phyloP scores from a whole-genome alignment of 2,797 vertebrate species.

The Galago senegalensis region DNA sequence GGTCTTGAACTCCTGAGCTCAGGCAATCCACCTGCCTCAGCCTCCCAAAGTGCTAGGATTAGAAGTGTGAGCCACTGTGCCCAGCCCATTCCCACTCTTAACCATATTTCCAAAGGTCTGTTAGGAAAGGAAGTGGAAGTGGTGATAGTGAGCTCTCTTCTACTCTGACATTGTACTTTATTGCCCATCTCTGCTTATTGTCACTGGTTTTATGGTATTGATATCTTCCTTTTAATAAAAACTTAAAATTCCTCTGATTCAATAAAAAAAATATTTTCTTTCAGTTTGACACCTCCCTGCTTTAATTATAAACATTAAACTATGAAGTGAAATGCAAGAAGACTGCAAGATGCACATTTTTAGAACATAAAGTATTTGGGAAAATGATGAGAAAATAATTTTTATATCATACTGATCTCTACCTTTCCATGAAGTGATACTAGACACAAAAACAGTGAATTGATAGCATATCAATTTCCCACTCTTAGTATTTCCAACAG shows the following conservation, averaged over 20 bases:
- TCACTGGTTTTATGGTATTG: background rate
- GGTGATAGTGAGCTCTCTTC: background rate
- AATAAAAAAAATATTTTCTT: background rate
- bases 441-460: constrained; percentile 16
- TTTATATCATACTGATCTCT: constrained; percentile 26
- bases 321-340: constrained; percentile 7
- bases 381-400: constrained; percentile 39
- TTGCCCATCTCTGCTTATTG: background rate
- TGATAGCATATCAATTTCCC: background rate
- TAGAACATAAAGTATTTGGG: constrained; percentile 33
- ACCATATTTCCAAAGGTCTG: constrained; percentile 23
- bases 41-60: too few relatives aligned
- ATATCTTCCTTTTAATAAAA: constrained; percentile 28
- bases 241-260: background rate
- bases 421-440: constrained; percentile 26
- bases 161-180: constrained; percentile 7
- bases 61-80: too few relatives aligned
- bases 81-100: background rate
- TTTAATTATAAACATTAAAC: constrained; percentile 46
- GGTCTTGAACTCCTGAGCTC: too few relatives aligned
- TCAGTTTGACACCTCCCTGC: background rate
- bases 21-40: too few relatives aligned
- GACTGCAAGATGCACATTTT: background rate
- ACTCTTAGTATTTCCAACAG: constrained; percentile 35
- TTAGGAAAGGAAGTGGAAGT: background rate